phyloP scores from a whole-genome alignment of 64 coral and sea anemone species.

The Montipora sp. region DNA sequence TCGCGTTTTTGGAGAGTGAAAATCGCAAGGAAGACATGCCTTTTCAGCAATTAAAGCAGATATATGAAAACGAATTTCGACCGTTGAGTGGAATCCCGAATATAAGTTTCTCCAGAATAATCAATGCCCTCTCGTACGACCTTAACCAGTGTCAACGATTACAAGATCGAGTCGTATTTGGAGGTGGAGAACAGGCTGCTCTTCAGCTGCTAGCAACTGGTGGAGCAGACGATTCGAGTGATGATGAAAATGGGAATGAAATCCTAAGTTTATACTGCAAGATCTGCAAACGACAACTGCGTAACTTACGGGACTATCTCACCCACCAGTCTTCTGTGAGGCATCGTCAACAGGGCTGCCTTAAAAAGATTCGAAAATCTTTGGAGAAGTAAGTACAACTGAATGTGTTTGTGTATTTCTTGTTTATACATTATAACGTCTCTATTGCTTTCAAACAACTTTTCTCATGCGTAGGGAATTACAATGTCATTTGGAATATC shows the following conservation, averaged over 20 bases:
- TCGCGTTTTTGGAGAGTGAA: slow-evolving; percentile 51
- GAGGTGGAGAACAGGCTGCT: slow-evolving; percentile 73
- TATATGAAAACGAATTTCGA: slow-evolving; percentile 46
- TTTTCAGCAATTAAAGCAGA: slow-evolving; percentile 24
- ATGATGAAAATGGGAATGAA: not conserved
- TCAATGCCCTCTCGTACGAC: slow-evolving; percentile 66
- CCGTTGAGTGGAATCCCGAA: not conserved
- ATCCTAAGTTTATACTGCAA: slow-evolving; percentile 13
- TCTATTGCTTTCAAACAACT: not conserved
- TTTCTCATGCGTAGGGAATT: no score
- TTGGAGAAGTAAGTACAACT: slow-evolving; percentile 53
- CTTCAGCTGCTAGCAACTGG: slow-evolving; percentile 57
- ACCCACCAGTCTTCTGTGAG: slow-evolving; percentile 24
- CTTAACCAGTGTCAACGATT: slow-evolving; percentile 67
- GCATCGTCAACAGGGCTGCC: slow-evolving; percentile 73
- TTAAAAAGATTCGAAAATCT: slow-evolving; percentile 65
- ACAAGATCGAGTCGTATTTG: slow-evolving; percentile 58
- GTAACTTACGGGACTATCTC: not conserved
- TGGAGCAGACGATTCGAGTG: not conserved
- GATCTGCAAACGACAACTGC: slow-evolving; percentile 32
- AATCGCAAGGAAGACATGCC: slow-evolving; percentile 57
- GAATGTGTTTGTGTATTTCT: not conserved
- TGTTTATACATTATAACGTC: no score
- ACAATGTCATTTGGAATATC: no score
- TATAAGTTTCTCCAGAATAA: slow-evolving; percentile 40